Conservation (phyloP, 2,888 invertebrate genomes). For the Oscheius onirici region DNA sequence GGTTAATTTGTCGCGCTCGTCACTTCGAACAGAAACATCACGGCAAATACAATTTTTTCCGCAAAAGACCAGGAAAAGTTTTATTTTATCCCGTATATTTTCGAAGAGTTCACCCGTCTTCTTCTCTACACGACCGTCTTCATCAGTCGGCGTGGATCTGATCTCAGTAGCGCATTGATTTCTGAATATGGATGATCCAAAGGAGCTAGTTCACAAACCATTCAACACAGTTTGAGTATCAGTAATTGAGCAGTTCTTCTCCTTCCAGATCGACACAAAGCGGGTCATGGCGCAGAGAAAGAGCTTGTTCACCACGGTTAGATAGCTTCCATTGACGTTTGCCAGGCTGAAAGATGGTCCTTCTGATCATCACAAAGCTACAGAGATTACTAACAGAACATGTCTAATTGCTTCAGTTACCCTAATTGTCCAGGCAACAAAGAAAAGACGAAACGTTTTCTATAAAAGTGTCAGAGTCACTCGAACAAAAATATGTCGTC, state of each 20-base stretch:
- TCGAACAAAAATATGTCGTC: neutral
- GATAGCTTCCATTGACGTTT: constrained; percentile 15
- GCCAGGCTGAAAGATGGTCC: constrained; percentile 26
- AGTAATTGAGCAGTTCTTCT: constrained; percentile 22
- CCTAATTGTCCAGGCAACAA: neutral
- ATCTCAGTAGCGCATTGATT: constrained; percentile 16
- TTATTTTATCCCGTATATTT: too few relatives aligned
- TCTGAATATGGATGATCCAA: neutral
- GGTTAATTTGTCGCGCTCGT: too few relatives aligned
- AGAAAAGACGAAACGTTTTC: neutral
- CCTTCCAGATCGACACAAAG: constrained; percentile 17
- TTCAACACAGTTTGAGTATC: constrained; percentile 27
- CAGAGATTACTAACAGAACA: neutral
- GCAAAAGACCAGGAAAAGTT: too few relatives aligned
- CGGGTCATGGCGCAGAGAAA: constrained; percentile 3
- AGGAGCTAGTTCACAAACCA: neutral
- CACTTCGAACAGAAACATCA: too few relatives aligned
- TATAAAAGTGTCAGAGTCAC: too few relatives aligned
- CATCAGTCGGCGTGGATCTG: constrained; percentile 6
- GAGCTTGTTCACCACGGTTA: constrained; percentile 10
- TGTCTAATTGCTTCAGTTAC: neutral
- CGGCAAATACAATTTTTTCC: too few relatives aligned
- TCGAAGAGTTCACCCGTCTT: neutral
- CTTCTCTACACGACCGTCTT: neutral
- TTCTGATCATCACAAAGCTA: too few relatives aligned